Base-by-base conservation (phyloP, 2,113 vertebrate species). In the Burhinus oedicnemus region DNA sequence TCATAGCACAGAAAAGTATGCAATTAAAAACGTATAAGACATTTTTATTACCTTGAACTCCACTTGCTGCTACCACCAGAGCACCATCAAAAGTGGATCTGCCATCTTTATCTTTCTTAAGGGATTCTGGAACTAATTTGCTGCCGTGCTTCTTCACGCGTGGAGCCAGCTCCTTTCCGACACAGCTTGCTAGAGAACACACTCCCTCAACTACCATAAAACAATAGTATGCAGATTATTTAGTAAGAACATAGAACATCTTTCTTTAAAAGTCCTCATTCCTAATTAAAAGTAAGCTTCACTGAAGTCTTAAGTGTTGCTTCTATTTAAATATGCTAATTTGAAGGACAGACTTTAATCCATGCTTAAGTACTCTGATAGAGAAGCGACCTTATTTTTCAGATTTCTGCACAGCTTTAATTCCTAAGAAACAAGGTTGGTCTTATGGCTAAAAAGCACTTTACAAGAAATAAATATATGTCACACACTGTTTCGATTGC, bases 21-120 rank as follows among this genome's bases (percentile, higher is more conserved):
- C 22, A 69, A 47, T 76, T 52, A 17, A 40, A 65, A 40, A 69
- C 72, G 17, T 17, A 18, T 64, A 83, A 65, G 45, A 45, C 65
- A 80, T 69, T 93, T 77, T 40, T 62, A 84, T 96, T 98, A 99
- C 99, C 99, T 98, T 99, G 99, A 89, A 99, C 97, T 85, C 99
- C 99, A 77, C 99, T 99, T 93, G 99, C 99, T 82, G 99, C 99
- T 83, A 99, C 99, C 62, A 99, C 99, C 98, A 99, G 98, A 57
- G 99, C 99, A 32, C 99, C 99, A 70, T 99, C 99, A 36, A 99
- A 97, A 77, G 98, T 98, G 55, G 99, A 99, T 83, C 98, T 99
- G 9, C 99, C 99, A 44, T 99, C 99, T 92, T 98, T 99, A 97
- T 99, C 99, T 94, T 99, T 99, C 97, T 98, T 99, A 95, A 99